Conservation (phyloP, 2,113 vertebrate genomes). For the Pristiophorus japonicus region DNA sequence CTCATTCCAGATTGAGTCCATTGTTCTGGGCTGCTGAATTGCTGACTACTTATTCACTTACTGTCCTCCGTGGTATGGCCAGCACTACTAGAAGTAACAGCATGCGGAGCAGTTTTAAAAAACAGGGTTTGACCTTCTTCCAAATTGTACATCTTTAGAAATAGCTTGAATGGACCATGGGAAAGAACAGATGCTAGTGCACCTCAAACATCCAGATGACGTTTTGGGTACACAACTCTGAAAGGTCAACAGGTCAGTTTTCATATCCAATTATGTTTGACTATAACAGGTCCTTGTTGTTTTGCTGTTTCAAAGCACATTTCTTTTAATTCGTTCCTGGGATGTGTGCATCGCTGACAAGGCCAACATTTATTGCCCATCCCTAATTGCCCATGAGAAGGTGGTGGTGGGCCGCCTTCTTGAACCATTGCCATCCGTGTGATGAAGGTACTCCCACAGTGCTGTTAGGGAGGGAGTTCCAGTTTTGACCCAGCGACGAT, state of each 20-base stretch:
- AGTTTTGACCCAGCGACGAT: too few species aligned
- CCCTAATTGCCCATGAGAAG: too few species aligned
- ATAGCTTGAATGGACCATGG: neutral
- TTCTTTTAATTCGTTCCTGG: too few species aligned
- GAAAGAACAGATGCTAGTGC: neutral
- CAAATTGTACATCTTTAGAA: neutral
- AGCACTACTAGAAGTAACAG: too few species aligned
- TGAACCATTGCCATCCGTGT: too few species aligned
- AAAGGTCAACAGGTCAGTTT: neutral
- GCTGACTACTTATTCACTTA: neutral
- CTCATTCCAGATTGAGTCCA: neutral
- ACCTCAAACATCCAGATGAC: neutral
- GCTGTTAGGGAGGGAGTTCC: too few species aligned
- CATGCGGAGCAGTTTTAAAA: too few species aligned
- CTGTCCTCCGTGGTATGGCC: too few species aligned
- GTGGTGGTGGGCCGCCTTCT: too few species aligned
- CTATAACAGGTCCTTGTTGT: neutral
- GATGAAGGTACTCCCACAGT: too few species aligned
- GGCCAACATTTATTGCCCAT: too few species aligned
- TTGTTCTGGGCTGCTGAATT: neutral
- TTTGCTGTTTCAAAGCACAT: neutral
- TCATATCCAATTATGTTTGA: neutral
- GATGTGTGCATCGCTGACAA: too few species aligned
- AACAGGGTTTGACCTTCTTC: neutral
- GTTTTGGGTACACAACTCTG: neutral